Percentiles rank a stretch among this genome's conserved stretches.
Evolutionary conservation across 1,140 invertebrate species (phyloP).

Genomic region (Magallana ariakensis): DNA sequence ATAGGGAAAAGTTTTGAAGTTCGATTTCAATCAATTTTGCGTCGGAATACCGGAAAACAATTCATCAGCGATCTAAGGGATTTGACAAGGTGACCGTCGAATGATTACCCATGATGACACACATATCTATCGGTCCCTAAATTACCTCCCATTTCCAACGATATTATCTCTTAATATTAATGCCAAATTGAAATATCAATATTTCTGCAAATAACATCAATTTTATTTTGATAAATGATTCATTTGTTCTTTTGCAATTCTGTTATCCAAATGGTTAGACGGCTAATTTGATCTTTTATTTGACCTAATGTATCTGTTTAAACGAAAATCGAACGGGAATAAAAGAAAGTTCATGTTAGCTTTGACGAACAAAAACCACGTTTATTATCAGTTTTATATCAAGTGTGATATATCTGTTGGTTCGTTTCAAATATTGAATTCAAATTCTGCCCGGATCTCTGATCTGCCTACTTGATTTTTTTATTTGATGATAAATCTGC

Average conservation of each 20-base stretch:
- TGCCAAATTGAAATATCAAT: constrained; percentile 47
- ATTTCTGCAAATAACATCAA: constrained; percentile 19
- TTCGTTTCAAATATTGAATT: constrained; percentile 42
- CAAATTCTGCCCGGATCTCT: not conserved
- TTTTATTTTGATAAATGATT: constrained; percentile 50
- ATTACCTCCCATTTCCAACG: constrained; percentile 7
- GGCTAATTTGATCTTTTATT: constrained; percentile 41
- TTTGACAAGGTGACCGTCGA: constrained; percentile 32
- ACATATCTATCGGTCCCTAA: constrained; percentile 28
- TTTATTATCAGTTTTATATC: constrained; percentile 30
- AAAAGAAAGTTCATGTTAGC: constrained; percentile 18
- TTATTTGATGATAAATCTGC: constrained; percentile 36
- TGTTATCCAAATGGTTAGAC: constrained; percentile 30
- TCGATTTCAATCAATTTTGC: constrained; percentile 36
- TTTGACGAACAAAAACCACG: constrained; percentile 12
- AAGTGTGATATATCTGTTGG: not conserved
- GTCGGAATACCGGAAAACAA: constrained; percentile 21
- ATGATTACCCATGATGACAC: constrained; percentile 18
- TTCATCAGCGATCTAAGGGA: constrained; percentile 11
- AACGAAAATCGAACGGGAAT: constrained; percentile 1
- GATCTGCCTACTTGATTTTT: constrained; percentile 33
- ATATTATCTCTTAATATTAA: constrained; percentile 40
- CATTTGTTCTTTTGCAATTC: constrained; percentile 40
- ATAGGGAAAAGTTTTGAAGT: not conserved
- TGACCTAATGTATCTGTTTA: constrained; percentile 36